Evolutionary conservation across 1,140 invertebrate species (phyloP).

Genomic region (Callitettix versicolor): DNA sequence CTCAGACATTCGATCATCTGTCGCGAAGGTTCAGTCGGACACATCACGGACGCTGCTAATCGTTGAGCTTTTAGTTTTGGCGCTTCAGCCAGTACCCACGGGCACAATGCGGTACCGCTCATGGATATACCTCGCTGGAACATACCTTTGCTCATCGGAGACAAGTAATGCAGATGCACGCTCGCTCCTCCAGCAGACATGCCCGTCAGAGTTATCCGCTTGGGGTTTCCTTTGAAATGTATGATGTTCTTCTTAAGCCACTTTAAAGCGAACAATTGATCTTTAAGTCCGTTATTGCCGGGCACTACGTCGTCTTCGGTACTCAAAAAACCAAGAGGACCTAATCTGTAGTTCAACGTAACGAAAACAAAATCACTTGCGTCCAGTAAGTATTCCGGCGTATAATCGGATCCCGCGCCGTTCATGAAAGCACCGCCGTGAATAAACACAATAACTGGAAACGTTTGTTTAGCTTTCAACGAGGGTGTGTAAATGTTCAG

Average conservation of each 20-base stretch:
- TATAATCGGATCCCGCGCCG: conserved; percentile 32
- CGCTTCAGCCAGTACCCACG: conserved; percentile 58
- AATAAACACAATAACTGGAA: conserved; percentile 36
- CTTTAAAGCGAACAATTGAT: conserved; percentile 17
- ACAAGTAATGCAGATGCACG: conserved; percentile 18
- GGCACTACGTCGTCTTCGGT: conserved; percentile 20
- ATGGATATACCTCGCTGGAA: conserved; percentile 56
- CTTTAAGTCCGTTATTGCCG: conserved; percentile 22
- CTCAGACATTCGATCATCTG: conserved; percentile 59
- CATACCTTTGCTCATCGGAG: conserved; percentile 17
- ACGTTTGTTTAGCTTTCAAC: background rate
- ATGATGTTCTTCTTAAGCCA: conserved; percentile 21
- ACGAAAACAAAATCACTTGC: conserved; percentile 51
- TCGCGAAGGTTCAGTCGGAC: conserved; percentile 41
- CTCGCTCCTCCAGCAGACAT: conserved; percentile 14
- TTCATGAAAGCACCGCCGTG: conserved; percentile 36
- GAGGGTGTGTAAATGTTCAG: conserved; percentile 13
- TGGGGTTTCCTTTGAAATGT: conserved; percentile 16
- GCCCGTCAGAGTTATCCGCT: conserved; percentile 15
- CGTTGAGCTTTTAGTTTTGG: conserved; percentile 52
- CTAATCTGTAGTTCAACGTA: conserved; percentile 54
- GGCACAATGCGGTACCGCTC: conserved; percentile 60
- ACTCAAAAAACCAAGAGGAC: conserved; percentile 24
- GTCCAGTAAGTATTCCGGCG: conserved; percentile 33
- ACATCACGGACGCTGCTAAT: conserved; percentile 55